A percentile compares a stretch with the other conserved stretches of the same genome.
Conservation (phyloP, 2,797 vertebrate genomes). For the Pygocentrus nattereri region DNA sequence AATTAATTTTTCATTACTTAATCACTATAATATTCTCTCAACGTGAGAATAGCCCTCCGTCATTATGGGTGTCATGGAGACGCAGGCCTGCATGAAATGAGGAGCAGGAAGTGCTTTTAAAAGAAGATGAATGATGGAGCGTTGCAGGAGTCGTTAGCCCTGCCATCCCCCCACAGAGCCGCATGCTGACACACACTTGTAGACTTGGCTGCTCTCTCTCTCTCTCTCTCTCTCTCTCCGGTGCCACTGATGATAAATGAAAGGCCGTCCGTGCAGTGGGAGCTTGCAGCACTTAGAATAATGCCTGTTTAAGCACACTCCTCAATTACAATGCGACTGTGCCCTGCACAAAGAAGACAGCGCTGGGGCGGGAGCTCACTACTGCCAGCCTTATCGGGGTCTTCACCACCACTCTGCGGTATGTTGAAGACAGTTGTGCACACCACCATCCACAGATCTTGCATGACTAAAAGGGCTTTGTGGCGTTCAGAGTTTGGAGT, state of each 20-base stretch:
- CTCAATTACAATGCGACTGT: slow-evolving; percentile 74
- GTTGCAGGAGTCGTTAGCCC: slow-evolving; percentile 45
- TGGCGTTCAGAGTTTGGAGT: background rate
- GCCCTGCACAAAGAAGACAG: slow-evolving; percentile 42
- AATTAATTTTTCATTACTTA: slow-evolving; percentile 57
- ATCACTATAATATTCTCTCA: slow-evolving; percentile 50
- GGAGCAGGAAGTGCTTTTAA: slow-evolving; percentile 52
- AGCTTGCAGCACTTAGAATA: slow-evolving; percentile 77
- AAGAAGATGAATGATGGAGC: slow-evolving; percentile 48
- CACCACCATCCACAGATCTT: background rate
- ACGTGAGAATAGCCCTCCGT: slow-evolving; percentile 47
- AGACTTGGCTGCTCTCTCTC: slow-evolving; percentile 40
- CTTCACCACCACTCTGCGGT: background rate
- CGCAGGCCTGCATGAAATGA: slow-evolving; percentile 43
- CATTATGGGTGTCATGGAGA: slow-evolving; percentile 41
- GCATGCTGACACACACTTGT: slow-evolving; percentile 46
- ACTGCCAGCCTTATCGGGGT: slow-evolving; percentile 3
- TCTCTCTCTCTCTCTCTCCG: slow-evolving; percentile 22
- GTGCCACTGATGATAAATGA: slow-evolving; percentile 74
- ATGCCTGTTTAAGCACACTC: slow-evolving; percentile 81
- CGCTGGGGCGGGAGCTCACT: slow-evolving; percentile 5
- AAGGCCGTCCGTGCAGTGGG: slow-evolving; percentile 69
- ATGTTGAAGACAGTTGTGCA: background rate
- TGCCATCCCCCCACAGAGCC: slow-evolving; percentile 26
- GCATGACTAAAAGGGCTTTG: background rate